Evolutionary conservation across 2,797 vertebrate species (phyloP), one percentile per base, ranked within the genome.

Genomic region (Halcyon badia): DNA sequence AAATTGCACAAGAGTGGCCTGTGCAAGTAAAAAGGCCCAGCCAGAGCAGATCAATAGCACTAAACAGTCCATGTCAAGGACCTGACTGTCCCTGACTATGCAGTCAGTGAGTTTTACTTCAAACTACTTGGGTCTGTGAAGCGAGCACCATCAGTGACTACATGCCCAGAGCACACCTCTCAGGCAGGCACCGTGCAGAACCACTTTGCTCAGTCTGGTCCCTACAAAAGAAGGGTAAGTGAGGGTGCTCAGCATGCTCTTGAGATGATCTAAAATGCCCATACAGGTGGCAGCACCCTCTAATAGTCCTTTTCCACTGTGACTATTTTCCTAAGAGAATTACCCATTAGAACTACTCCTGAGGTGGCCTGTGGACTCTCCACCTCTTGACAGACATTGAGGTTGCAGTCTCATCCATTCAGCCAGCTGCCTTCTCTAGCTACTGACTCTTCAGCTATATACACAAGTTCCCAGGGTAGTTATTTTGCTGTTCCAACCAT

Each of bases 81-180:
- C 37, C 26, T 73, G 14, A 25, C 28, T 44, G 17, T 51, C 57
- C 14, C 39, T 71, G 52, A 17, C 26, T 64, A 15, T 14, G 24
- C 37, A 48, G 5, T 65, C 69, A 31, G 28, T 25, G 51, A 71
- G 15, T 51, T 84, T 66, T 56, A 19, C 11, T 49, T 54, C 73
- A 54, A 73, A 58, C 14, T 51, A 41, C 2, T 14, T 60, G 39
- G 14, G 10, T 30, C 68, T 69, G 41, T 0, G 1, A 31, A 64
- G 17, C 0, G 0, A 49, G 3, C 1, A 1, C 14, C 3, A 0
- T 15, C 51, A 76, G n/a, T 14, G 35, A 49, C 60, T 42, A 35
- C 15, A 6, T 21, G 49, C 31, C 30, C 33, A 46, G 37, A 58
- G 25, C 17, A 21, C 24, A n/a, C 16, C 25, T 73, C 26, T 33